Percentiles rank a stretch among this genome's conserved stretches.
Conservation (phyloP, 2,113 vertebrate species). For the Struthidea cinerea region DNA sequence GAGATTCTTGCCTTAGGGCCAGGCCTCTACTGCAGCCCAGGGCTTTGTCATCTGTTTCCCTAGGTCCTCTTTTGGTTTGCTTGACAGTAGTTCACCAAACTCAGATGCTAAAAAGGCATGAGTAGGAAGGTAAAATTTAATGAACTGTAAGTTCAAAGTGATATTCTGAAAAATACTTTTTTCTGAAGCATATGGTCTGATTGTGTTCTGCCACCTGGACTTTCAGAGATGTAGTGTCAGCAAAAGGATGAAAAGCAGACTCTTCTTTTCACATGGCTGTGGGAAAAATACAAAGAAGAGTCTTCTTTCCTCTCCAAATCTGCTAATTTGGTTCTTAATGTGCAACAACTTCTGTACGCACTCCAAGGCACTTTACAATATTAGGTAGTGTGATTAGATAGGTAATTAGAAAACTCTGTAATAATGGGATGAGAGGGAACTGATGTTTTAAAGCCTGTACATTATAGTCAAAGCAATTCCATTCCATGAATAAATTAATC, state of each 20-base stretch:
- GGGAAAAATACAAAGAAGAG: background rate
- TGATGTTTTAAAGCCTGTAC: background rate
- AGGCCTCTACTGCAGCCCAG: background rate
- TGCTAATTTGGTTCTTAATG: slow-evolving; percentile 27
- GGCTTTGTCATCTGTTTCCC: background rate
- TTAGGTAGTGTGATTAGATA: slow-evolving; percentile 37
- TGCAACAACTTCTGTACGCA: slow-evolving; percentile 9
- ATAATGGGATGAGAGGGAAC: background rate
- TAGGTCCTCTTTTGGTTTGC: background rate
- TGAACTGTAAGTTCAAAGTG: background rate
- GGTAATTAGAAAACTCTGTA: slow-evolving; percentile 21
- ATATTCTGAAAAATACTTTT: background rate
- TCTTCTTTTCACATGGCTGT: background rate
- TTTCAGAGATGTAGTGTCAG: background rate
- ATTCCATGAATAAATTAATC: slow-evolving; percentile 3
- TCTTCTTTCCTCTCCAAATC: background rate
- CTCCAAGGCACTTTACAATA: slow-evolving; percentile 32
- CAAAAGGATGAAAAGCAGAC: background rate
- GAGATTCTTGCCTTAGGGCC: background rate
- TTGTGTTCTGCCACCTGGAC: background rate
- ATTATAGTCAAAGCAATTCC: background rate
- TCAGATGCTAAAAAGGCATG: background rate
- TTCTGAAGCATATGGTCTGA: background rate
- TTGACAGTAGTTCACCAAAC: background rate
- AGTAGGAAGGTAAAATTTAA: background rate